A percentile compares a stretch with the other conserved stretches of the same genome.
phyloP scores from a whole-genome alignment of 2,888 invertebrate genomes.

The Megaustenia siamemsis region DNA sequence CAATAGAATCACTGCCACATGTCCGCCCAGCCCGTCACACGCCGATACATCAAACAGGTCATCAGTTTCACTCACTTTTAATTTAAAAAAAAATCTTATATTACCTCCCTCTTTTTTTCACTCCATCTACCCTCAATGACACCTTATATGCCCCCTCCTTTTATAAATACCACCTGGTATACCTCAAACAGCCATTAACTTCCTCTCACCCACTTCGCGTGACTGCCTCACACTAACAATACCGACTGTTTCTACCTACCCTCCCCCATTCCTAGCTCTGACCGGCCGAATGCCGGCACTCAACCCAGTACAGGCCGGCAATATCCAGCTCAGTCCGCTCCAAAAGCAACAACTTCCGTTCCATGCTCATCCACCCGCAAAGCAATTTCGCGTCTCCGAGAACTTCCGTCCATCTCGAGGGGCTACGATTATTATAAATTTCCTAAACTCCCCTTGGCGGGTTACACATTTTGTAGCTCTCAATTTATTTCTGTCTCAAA shows the following conservation, averaged over 20 bases:
- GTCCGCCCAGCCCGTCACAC: no score
- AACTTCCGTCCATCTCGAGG: background rate
- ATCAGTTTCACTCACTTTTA: no score
- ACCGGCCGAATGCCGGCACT: no score
- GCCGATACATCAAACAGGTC: no score
- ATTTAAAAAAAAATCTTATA: no score
- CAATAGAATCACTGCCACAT: no score
- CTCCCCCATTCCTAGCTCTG: background rate
- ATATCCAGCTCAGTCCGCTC: slow-evolving; percentile 5
- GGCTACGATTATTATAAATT: background rate
- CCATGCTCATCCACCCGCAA: background rate
- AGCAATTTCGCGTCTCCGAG: slow-evolving; percentile 14
- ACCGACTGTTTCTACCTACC: background rate
- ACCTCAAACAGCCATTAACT: background rate
- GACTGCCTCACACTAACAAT: background rate
- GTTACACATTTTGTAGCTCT: background rate
- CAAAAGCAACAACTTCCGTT: slow-evolving; percentile 19
- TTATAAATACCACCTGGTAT: no score
- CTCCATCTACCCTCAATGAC: no score
- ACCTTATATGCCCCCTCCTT: no score
- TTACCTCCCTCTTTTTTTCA: no score
- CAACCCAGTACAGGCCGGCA: slow-evolving; percentile 1
- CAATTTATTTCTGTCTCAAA: background rate
- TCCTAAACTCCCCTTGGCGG: background rate
- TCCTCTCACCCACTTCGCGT: background rate